Evolutionary conservation across 2,113 vertebrate genomes (phyloP).

Genomic region (Salvator merianae): DNA sequence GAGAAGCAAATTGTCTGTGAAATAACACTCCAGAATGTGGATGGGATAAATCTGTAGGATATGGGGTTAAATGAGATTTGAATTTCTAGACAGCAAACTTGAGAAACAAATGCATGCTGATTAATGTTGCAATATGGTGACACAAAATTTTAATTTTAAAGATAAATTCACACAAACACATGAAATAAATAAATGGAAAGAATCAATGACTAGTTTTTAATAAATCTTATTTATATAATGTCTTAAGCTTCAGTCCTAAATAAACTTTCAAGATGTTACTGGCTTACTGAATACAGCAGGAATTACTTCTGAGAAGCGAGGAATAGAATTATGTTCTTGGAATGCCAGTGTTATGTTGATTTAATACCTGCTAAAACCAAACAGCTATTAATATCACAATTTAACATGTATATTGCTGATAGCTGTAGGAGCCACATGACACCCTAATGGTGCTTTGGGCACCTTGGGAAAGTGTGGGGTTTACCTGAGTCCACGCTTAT

Average conservation of each 20-base stretch:
- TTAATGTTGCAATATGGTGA: not conserved
- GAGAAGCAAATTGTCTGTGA: not conserved
- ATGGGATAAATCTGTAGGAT: not conserved
- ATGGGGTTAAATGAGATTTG: not conserved
- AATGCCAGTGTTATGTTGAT: not conserved
- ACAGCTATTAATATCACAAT: too few relatives aligned
- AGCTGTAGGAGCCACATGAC: too few relatives aligned
- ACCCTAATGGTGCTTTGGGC: too few relatives aligned
- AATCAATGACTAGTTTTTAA: not conserved
- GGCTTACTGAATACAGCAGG: too few relatives aligned
- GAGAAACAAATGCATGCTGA: not conserved
- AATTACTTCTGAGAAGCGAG: not conserved
- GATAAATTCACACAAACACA: too few relatives aligned
- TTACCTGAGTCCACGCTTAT: too few relatives aligned
- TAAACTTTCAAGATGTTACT: not conserved
- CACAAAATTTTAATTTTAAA: not conserved
- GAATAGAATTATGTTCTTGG: not conserved
- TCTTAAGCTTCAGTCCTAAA: not conserved
- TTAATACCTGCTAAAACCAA: too few relatives aligned
- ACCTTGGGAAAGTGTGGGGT: too few relatives aligned
- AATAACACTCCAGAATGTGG: fast-evolving
- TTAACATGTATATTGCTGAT: too few relatives aligned
- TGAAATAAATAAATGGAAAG: not conserved
- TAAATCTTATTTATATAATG: not conserved
- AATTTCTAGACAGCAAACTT: not conserved